Evolutionary conservation across 92 coral and sea anemone species (phyloP).

Genomic region (Epizoanthus illoricatus): DNA sequence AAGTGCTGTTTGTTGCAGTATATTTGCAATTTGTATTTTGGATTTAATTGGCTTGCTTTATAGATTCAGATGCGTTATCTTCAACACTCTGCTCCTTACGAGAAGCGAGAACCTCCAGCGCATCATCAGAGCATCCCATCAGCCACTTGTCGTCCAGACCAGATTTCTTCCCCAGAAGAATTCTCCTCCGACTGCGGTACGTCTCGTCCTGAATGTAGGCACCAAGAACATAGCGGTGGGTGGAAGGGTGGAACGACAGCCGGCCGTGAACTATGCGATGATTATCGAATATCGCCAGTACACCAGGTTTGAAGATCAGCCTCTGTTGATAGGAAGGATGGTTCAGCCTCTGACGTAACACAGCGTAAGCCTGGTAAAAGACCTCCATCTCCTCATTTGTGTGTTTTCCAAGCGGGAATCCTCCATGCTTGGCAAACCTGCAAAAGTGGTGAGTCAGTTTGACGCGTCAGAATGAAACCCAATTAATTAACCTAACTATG

Average conservation of each 20-base stretch:
- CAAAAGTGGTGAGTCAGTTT: no score
- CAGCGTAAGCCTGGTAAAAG: conserved; percentile 44
- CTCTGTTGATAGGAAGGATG: conserved; percentile 35
- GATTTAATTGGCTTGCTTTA: neutral
- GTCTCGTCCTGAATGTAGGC: conserved; percentile 32
- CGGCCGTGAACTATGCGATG: conserved; percentile 33
- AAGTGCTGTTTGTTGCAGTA: no score
- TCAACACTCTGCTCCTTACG: conserved; percentile 5
- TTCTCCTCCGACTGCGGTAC: conserved; percentile 50
- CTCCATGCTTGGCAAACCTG: conserved; percentile 38
- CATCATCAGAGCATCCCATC: conserved; percentile 52
- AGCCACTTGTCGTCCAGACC: conserved; percentile 59
- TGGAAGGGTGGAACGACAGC: conserved; percentile 29
- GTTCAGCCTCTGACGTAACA: conserved; percentile 39
- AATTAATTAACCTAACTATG: no score
- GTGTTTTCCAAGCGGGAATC: conserved; percentile 34
- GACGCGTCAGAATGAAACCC: no score
- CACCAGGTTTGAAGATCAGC: conserved; percentile 24
- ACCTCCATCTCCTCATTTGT: conserved; percentile 41
- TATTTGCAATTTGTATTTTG: no score
- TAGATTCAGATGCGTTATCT: neutral
- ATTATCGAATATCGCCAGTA: conserved; percentile 32
- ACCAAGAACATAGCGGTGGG: conserved; percentile 34
- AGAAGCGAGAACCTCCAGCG: conserved; percentile 49
- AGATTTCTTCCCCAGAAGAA: conserved; percentile 47